Evolutionary conservation across 1,140 invertebrate species (phyloP).

Genomic region (Sitophilus oryzae): DNA sequence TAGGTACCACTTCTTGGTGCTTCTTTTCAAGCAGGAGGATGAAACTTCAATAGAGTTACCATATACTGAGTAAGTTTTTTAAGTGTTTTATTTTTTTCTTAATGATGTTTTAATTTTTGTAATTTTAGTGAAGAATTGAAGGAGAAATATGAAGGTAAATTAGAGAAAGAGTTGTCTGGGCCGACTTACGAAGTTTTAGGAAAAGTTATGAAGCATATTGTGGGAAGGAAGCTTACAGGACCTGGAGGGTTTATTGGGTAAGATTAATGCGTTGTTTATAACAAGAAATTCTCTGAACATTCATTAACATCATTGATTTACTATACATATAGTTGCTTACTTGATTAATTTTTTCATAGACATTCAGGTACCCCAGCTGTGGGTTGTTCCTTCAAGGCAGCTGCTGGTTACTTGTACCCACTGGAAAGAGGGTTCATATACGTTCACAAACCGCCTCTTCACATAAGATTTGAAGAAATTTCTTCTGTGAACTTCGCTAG

Average conservation of each 20-base stretch:
- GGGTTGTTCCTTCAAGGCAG: constrained; percentile 96
- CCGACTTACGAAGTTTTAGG: constrained; percentile 93
- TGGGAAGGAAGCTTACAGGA: constrained; percentile 90
- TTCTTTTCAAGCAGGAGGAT: constrained; percentile 92
- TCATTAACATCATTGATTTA: constrained; percentile 2
- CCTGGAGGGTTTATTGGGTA: constrained; percentile 89
- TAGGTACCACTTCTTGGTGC: constrained; percentile 88
- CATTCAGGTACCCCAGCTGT: constrained; percentile 88
- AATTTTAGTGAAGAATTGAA: constrained; percentile 72
- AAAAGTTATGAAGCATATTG: constrained; percentile 93
- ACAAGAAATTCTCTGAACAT: constrained; percentile 1
- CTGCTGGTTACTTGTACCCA: constrained; percentile 94
- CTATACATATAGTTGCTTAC: background rate
- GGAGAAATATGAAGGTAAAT: constrained; percentile 91
- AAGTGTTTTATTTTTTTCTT: constrained; percentile 4
- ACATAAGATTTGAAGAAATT: constrained; percentile 98
- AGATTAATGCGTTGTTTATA: too few species aligned
- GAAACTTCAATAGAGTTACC: constrained; percentile 90
- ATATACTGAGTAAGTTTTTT: constrained; percentile 72
- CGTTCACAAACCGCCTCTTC: constrained; percentile 96
- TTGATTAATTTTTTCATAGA: constrained; percentile 50
- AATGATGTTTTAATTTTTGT: background rate
- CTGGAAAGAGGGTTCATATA: constrained; percentile 99
- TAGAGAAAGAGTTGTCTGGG: constrained; percentile 86
- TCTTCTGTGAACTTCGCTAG: constrained; percentile 93